Evolutionary conservation across 2,113 vertebrate genomes (phyloP).

Genomic region (Oncorhynchus clarkii): DNA sequence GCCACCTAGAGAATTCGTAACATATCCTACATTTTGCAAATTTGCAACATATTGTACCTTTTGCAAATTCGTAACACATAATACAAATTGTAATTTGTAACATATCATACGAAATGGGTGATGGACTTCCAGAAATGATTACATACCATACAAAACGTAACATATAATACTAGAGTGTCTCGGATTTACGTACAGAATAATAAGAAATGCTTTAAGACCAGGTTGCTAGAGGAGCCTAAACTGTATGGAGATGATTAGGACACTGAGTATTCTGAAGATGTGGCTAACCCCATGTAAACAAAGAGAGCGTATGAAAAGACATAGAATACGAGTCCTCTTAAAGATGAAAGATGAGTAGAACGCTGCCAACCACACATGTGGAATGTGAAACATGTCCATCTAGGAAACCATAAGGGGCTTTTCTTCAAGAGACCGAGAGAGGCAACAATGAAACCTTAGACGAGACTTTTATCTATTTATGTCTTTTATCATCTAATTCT

Average conservation of each 20-base stretch:
- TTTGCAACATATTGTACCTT: too few species aligned
- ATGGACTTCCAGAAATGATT: too few species aligned
- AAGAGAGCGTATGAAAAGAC: too few species aligned
- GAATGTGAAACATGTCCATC: constrained; percentile 48
- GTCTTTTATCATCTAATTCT: constrained; percentile 31
- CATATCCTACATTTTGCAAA: too few species aligned
- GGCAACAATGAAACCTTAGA: constrained; percentile 30
- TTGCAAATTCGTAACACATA: too few species aligned
- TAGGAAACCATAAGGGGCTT: constrained; percentile 20
- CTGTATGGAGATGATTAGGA: constrained; percentile 47
- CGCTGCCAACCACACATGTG: not conserved
- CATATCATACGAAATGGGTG: too few species aligned
- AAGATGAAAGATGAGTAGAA: constrained; percentile 2
- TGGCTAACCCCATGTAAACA: constrained; percentile 35
- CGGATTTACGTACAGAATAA: too few species aligned
- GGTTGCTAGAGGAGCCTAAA: constrained; percentile 9
- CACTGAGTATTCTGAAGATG: constrained; percentile 37
- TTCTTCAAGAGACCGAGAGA: constrained; percentile 22
- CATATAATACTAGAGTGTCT: too few species aligned
- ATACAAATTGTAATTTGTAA: too few species aligned
- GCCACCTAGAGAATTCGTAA: too few species aligned
- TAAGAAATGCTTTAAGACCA: too few species aligned
- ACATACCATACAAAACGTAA: too few species aligned
- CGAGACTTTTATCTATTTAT: not conserved
- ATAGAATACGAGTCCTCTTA: constrained; percentile 6